Base-by-base conservation (phyloP, 2,888 invertebrate species). In the Eupithecia subumbrata region DNA sequence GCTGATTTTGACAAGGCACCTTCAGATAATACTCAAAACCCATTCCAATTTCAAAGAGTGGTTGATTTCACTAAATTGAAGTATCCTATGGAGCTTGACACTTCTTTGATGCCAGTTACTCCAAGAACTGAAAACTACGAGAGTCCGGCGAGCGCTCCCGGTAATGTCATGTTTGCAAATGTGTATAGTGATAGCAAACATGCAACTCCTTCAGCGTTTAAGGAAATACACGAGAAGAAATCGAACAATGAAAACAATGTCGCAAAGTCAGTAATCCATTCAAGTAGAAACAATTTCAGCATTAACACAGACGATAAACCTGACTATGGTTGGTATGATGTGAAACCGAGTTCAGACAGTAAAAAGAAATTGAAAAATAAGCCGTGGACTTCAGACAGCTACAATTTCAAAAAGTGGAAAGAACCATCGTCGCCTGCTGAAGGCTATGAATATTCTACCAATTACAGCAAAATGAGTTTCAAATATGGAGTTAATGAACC, bases 51-150 rank as follows among this genome's bases (percentile, higher is more conserved):
- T 84, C 91, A 88, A 16, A 91, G 89, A 86, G 89, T 93, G 2
- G 85, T 93, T 8, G 94, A 94, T 83, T 95, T 93, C 78, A 93
- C 93, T 2, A 91, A 91, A 76, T 79, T 87, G 18, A 90, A 89
- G 73, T 91, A 91, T 85, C 90, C 89, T 12, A 83, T 87, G 48
- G 87, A 85, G 75, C 69, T 87, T 56, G 91, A 91, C 73, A 85
- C 89, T 4, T 90, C 90, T 78, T 90, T 90, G 78, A 86, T 88
- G 76, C 82, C 86, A 18, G 82, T 81, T 52, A 85, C 86, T 79
- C 83, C 37, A 86, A 88, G 80, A 84, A 87, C 73, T 74, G 82
- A 72, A 80, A 67, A 75, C 18, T 86, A 86, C 78, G 84, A 84
- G 70, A 79, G 84, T 18, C 76, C 84, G 45, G 79, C 79, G 67